These are phyloP conservation scores for Felis chaus DNA, from an alignment of 2,113 vertebrate species.

Conservation along the genomic window DNA sequence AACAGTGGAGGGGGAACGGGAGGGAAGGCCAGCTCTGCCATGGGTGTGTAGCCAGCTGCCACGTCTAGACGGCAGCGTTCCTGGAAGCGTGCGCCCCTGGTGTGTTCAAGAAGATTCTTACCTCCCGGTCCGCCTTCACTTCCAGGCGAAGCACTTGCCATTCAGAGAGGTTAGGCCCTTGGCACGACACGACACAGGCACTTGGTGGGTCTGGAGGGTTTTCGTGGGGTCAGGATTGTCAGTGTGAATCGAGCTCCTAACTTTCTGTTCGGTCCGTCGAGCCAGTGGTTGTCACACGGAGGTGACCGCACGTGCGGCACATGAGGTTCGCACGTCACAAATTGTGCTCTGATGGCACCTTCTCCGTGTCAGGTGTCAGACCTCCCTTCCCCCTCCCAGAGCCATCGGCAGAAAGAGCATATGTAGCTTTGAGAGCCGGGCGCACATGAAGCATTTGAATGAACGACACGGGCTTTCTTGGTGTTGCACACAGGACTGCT, in stretches of 20 bases:
- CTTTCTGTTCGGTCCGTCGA: fast-evolving
- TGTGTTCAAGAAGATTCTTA: neutral
- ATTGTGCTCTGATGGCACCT: neutral
- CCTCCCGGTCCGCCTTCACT: no score
- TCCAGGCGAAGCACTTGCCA: fast-evolving
- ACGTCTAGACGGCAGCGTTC: neutral
- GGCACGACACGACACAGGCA: neutral
- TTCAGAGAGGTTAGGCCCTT: no score
- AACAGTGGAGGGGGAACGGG: no score
- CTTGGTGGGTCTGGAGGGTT: neutral
- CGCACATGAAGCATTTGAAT: fast-evolving
- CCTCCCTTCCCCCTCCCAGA: neutral
- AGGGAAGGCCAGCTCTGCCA: no score
- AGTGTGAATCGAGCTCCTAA: neutral
- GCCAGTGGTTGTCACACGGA: fast-evolving
- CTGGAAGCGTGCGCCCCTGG: neutral
- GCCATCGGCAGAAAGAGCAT: neutral
- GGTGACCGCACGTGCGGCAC: fast-evolving
- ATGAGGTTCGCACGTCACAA: neutral
- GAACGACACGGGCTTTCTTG: no score
- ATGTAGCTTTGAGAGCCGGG: neutral
- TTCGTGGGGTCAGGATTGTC: neutral
- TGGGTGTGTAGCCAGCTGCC: no score
- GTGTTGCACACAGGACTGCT: neutral
- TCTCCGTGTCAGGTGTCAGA: fast-evolving